Conservation (phyloP, 2,797 vertebrate species). For the Adrianichthys oophorus region DNA sequence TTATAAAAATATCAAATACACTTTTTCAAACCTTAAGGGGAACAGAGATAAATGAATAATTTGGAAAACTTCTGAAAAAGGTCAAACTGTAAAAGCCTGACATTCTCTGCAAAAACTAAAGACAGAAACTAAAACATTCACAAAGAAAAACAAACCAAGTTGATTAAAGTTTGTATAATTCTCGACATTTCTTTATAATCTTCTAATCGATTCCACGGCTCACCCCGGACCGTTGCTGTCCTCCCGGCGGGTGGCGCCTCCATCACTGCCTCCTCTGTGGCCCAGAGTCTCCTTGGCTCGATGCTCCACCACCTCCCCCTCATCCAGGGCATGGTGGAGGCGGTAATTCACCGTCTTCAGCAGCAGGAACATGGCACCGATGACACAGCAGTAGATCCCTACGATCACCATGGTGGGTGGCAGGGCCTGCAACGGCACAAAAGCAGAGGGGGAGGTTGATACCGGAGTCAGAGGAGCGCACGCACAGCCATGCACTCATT, state of each 20-base stretch:
- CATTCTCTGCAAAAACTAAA: too few species aligned
- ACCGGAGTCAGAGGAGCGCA: too few species aligned
- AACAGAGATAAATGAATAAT: too few species aligned
- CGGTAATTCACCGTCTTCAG: slow-evolving; percentile 97
- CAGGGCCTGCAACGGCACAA: slow-evolving; percentile 82
- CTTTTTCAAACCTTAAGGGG: too few species aligned
- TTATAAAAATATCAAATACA: too few species aligned
- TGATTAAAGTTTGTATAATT: too few species aligned
- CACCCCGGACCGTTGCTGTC: slow-evolving; percentile 96
- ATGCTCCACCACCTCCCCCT: slow-evolving; percentile 94
- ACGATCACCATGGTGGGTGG: slow-evolving; percentile 96
- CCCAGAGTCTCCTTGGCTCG: slow-evolving; percentile 83
- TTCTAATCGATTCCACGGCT: slow-evolving; percentile 41
- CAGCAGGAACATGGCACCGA: slow-evolving; percentile 93
- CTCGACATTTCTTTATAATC: too few species aligned
- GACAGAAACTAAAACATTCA: too few species aligned
- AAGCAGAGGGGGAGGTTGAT: slow-evolving; percentile 2
- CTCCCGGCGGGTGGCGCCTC: slow-evolving; percentile 79
- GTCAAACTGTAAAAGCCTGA: too few species aligned
- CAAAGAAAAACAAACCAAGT: too few species aligned
- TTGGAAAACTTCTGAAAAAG: too few species aligned
- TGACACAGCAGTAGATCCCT: slow-evolving; percentile 96
- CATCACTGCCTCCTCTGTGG: slow-evolving; percentile 78
- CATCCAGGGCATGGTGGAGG: slow-evolving; percentile 94
- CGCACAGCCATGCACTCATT: too few species aligned